Percentiles rank a stretch among this genome's conserved stretches.
Evolutionary conservation across 2,113 vertebrate species (phyloP).

Genomic region (Urocynchramus pylzowi): DNA sequence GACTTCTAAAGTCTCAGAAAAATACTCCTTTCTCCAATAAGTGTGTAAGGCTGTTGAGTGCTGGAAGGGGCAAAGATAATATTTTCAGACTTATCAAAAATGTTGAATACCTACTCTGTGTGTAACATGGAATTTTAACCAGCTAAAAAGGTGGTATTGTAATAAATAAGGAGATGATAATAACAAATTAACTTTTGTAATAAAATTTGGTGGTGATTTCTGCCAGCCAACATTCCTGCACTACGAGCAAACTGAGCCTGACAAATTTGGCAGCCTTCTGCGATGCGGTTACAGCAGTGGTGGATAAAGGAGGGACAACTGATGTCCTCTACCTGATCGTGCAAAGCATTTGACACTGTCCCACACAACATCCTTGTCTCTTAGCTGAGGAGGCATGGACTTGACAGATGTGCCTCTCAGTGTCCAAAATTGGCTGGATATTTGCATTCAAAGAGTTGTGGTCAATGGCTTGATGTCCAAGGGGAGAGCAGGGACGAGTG

Average conservation of each 20-base stretch:
- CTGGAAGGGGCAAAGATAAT: neutral
- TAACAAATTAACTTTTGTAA: neutral
- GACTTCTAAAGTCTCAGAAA: neutral
- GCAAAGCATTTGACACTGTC: neutral
- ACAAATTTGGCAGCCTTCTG: neutral
- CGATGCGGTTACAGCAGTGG: rapidly evolving
- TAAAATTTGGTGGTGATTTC: neutral
- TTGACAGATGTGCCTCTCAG: neutral
- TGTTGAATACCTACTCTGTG: neutral
- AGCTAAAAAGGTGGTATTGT: neutral
- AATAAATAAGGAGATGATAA: neutral
- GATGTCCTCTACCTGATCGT: neutral
- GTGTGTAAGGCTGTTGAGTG: neutral
- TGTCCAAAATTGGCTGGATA: neutral
- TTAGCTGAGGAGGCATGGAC: neutral
- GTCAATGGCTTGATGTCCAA: neutral
- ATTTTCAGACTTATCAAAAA: neutral
- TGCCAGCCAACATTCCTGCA: neutral
- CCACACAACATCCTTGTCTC: neutral
- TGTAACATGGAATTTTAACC: neutral
- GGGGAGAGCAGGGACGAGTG: rapidly evolving
- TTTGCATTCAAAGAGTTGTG: neutral
- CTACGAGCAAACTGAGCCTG: neutral
- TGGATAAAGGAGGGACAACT: neutral
- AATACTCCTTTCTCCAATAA: neutral